Evolutionary conservation across 2,888 invertebrate species (phyloP).

Genomic region (Lymantria dispar): DNA sequence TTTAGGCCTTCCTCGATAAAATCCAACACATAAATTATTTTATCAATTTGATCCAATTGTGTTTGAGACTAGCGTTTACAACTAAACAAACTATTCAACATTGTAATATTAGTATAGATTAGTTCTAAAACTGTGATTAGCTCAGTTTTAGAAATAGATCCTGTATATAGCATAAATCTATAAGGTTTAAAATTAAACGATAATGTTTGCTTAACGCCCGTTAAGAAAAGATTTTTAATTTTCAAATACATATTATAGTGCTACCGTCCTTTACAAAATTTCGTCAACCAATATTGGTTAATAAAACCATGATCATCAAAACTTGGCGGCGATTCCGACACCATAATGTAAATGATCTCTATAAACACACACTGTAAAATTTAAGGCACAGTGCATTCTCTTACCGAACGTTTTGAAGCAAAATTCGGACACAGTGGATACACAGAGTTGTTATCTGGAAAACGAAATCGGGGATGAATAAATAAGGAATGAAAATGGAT

Average conservation of each 20-base stretch:
- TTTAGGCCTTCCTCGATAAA: too few species aligned
- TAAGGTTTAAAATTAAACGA: not conserved
- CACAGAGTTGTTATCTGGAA: constrained; percentile 24
- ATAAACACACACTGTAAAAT: constrained; percentile 32
- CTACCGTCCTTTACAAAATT: constrained; percentile 34
- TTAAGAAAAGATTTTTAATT: not conserved
- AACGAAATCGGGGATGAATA: constrained; percentile 25
- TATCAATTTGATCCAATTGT: too few species aligned
- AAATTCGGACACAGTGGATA: constrained; percentile 11
- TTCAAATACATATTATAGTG: constrained; percentile 23
- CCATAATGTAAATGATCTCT: constrained; percentile 51
- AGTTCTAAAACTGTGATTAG: too few species aligned
- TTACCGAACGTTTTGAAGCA: constrained; percentile 6
- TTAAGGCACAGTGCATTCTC: constrained; percentile 22
- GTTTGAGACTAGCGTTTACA: too few species aligned
- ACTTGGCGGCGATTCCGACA: constrained; percentile 63
- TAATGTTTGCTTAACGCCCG: not conserved
- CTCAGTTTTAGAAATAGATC: too few species aligned
- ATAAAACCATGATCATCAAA: constrained; percentile 81
- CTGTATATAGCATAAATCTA: too few species aligned
- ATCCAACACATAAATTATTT: too few species aligned
- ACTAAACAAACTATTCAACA: too few species aligned
- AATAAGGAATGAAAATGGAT: constrained; percentile 27
- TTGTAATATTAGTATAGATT: too few species aligned
- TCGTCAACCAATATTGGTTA: constrained; percentile 78